Conservation (phyloP, 2,888 invertebrate genomes). For the Atethmia centrago region DNA sequence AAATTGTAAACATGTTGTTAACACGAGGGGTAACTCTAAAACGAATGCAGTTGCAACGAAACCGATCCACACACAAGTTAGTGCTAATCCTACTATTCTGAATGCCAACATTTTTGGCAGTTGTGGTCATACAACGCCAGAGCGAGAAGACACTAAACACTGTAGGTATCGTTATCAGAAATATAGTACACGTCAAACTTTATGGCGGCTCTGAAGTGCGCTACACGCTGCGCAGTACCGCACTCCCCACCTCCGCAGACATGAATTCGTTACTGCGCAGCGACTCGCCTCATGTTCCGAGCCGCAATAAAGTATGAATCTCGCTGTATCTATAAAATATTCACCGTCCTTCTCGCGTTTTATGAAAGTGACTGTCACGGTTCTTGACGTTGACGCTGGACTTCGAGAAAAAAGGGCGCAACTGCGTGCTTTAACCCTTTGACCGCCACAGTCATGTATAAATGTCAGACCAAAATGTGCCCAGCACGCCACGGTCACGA, state of each 20-base stretch:
- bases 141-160: background rate
- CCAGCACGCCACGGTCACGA: too few species aligned
- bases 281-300: too few species aligned
- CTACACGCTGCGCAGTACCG: too few species aligned
- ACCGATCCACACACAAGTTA: background rate
- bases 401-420: background rate
- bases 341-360: conserved; percentile 1
- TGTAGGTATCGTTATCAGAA: too few species aligned
- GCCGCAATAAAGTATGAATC: too few species aligned
- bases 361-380: background rate
- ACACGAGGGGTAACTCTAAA: background rate
- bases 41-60: background rate
- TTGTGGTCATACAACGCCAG: background rate
- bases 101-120: background rate
- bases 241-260: too few species aligned
- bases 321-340: background rate
- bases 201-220: too few species aligned
- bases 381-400: background rate
- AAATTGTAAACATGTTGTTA: background rate
- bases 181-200: too few species aligned
- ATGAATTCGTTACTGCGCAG: too few species aligned
- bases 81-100: background rate
- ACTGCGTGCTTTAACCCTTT: too few species aligned
- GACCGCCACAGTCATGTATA: too few species aligned
- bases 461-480: too few species aligned